phyloP scores from a whole-genome alignment of 2,113 vertebrate genomes.

The Pristiophorus japonicus region DNA sequence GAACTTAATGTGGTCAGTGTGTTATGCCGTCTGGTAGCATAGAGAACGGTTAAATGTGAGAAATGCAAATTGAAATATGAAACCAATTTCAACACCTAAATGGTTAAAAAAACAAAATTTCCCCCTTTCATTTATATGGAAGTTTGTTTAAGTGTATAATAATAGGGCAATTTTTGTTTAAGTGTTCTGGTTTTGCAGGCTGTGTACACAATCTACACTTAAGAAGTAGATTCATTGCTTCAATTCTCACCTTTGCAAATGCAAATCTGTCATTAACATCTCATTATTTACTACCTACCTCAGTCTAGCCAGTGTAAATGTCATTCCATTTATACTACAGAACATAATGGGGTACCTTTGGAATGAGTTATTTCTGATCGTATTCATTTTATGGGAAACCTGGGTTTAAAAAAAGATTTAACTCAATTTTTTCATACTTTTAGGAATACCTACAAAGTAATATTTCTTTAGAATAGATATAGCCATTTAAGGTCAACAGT shows the following conservation, averaged over 20 bases:
- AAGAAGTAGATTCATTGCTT: constrained; percentile 34
- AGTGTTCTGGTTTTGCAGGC: constrained; percentile 28
- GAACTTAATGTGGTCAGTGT: background rate
- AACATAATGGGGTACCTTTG: background rate
- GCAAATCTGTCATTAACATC: too few species aligned
- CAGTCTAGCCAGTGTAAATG: too few species aligned
- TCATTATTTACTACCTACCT: too few species aligned
- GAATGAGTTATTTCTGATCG: background rate
- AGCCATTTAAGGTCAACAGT: background rate
- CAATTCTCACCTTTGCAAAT: too few species aligned
- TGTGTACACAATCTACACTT: constrained; percentile 29
- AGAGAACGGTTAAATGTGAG: background rate
- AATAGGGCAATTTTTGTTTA: constrained; percentile 30
- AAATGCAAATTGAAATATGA: background rate
- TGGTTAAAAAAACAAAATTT: background rate
- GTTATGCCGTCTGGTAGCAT: background rate
- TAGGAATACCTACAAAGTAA: background rate
- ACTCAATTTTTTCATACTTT: background rate
- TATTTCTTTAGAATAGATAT: background rate
- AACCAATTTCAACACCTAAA: background rate
- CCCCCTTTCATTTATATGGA: background rate
- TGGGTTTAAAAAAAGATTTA: background rate
- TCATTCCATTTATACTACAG: too few species aligned
- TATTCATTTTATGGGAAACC: background rate
- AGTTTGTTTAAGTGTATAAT: constrained; percentile 21